These are phyloP conservation scores for Eupristina koningsbergeri DNA, from an alignment of 1,140 invertebrate species.

Conservation along the genomic window DNA sequence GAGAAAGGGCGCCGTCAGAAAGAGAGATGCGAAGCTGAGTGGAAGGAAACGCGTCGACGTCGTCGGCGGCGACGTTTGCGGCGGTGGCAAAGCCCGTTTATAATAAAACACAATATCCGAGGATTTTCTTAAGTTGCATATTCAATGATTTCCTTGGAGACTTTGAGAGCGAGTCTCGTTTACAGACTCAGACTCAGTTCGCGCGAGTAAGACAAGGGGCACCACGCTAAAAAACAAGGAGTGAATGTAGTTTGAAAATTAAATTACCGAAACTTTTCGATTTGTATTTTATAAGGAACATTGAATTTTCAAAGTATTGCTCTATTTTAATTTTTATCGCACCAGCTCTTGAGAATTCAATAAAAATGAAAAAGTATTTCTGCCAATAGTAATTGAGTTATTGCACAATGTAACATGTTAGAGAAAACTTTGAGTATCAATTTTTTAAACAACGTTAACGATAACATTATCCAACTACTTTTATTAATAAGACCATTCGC, in stretches of 20 bases:
- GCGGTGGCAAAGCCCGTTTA: conserved; percentile 61
- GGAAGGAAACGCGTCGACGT: conserved; percentile 20
- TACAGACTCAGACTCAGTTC: conserved; percentile 13
- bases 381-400: too few relatives aligned
- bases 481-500: too few relatives aligned
- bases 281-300: conserved; percentile 5
- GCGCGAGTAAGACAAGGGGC: conserved; percentile 9
- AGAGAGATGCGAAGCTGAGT: background rate
- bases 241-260: conserved; percentile 12
- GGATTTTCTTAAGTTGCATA: conserved; percentile 76
- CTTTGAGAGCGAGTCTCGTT: conserved; percentile 53
- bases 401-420: too few relatives aligned
- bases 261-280: conserved; percentile 36
- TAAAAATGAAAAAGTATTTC: too few relatives aligned
- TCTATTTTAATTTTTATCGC: background rate
- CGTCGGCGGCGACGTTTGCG: background rate
- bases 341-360: background rate
- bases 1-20: conserved; percentile 4
- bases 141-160: conserved; percentile 82
- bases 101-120: conserved; percentile 77
- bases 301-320: background rate
- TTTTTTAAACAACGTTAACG: too few relatives aligned
- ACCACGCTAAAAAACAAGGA: background rate
- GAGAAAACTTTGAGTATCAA: too few relatives aligned
- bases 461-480: too few relatives aligned